Evolutionary conservation across 2,888 invertebrate species (phyloP), one percentile per base, ranked within the genome.

Genomic region (Quadroppia sp.): DNA sequence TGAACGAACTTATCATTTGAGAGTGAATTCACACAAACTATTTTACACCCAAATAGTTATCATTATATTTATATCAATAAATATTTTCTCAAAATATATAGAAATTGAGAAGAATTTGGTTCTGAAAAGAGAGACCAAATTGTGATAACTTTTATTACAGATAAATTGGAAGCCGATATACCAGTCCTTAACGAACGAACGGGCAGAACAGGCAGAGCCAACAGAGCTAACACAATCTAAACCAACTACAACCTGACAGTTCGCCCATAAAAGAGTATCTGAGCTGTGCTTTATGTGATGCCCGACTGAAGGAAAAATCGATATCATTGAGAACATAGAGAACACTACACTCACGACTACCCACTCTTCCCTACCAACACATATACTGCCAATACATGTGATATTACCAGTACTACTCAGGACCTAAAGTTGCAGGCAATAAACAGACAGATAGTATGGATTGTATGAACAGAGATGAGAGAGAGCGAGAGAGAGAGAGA

Each of bases 41-140:
- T 67, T 67, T 67, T 36, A 67, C 67, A 67, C 67, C 67, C 67
- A 67, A n/a, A 67, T 67, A 23, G 42, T 67, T 67, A 67, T 59
- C 59, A 59, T 59, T 59, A 67, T 11, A 67, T 67, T n/a, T n/a
- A 67, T 36, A 40, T 36, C 67, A 67, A 67, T 67, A 67, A 67
- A 40, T 15, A 20, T 42, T 20, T 9, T 20, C 25, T 53, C 53
- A 53, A 53, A 53, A 45, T 25, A 53, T 2, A 53, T 13, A 53
- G 23, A n/a, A n/a, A n/a, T n/a, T n/a, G n/a, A 17, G 50, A 50
- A 50, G 20, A 9, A 9, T 20, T 50, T 50, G 20, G 4, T 25
- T 53, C 17, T 32, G 30, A 17, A 28, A 13, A 36, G 15, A 13
- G 15, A 40, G 23, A 30, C 36, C 36, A 67, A 11, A 40, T 61